Percentiles rank a stretch among this genome's conserved stretches.
Conservation (phyloP, 2,888 invertebrate species). For the Bhutanitis thaidina region DNA sequence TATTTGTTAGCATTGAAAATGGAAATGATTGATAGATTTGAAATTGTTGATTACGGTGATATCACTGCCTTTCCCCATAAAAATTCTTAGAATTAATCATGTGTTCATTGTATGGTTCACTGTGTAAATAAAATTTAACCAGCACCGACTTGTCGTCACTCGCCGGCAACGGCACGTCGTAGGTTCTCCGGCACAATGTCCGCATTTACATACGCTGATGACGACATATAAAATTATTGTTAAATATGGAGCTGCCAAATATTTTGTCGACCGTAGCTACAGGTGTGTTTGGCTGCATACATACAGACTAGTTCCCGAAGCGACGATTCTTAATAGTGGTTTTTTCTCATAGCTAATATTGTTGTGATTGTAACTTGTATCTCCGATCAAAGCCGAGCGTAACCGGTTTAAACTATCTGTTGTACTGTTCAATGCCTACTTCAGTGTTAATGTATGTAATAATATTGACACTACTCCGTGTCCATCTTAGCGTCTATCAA, state of each 20-base stretch:
- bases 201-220: not conserved
- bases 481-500: not conserved
- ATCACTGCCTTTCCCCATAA: slow-evolving; percentile 60
- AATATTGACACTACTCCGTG: slow-evolving; percentile 2
- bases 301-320: not conserved
- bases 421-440: slow-evolving; percentile 9
- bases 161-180: not conserved
- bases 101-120: slow-evolving; percentile 59
- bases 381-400: slow-evolving; percentile 9
- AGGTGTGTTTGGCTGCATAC: not conserved
- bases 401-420: slow-evolving; percentile 14
- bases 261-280: not conserved
- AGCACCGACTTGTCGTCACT: not conserved
- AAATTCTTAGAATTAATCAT: slow-evolving; percentile 47
- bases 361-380: slow-evolving; percentile 11
- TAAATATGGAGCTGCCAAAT: not conserved
- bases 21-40: slow-evolving; percentile 37
- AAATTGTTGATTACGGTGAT: slow-evolving; percentile 42
- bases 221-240: not conserved
- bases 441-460: slow-evolving; percentile 8
- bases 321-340: slow-evolving; percentile 1
- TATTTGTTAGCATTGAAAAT: slow-evolving; percentile 54
- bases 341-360: slow-evolving; percentile 16
- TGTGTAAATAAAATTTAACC: slow-evolving; percentile 29
- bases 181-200: not conserved